These are phyloP conservation scores for Silurus asotus DNA, from an alignment of 2,113 vertebrate genomes.

Conservation along the genomic window DNA sequence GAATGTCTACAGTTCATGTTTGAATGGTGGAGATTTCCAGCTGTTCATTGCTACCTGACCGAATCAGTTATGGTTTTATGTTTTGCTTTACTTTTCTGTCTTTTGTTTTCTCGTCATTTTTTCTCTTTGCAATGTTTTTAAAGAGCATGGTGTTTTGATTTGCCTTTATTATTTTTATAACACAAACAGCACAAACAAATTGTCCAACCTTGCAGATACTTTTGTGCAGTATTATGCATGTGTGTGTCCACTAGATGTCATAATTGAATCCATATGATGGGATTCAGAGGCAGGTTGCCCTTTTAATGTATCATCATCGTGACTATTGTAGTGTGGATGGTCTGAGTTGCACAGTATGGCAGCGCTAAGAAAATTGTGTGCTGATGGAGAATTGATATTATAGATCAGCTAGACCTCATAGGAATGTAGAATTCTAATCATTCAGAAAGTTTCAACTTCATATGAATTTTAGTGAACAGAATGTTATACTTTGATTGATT, in stretches of 20 bases:
- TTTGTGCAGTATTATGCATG: not conserved
- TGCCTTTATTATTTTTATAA: not conserved
- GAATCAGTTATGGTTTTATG: not conserved
- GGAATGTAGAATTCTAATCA: not conserved
- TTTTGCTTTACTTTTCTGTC: not conserved
- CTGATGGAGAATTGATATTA: not conserved
- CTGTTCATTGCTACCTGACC: not conserved
- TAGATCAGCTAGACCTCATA: not conserved
- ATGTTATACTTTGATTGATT: not conserved
- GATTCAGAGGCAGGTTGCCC: not conserved
- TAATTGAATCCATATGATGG: constrained; percentile 10
- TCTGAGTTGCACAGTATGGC: not conserved
- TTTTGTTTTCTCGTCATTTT: not conserved
- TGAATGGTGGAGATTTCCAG: not conserved
- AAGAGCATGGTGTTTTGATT: not conserved
- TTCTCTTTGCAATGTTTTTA: not conserved
- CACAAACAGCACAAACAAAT: too few species aligned
- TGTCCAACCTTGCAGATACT: not conserved
- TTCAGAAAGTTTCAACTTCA: not conserved
- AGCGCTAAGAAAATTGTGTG: not conserved
- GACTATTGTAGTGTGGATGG: not conserved
- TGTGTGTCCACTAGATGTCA: constrained; percentile 42
- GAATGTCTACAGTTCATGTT: not conserved
- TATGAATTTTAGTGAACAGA: not conserved
- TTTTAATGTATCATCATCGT: constrained; percentile 1